Conservation (phyloP, 2,888 invertebrate genomes). For the Drosophila koepferae region DNA sequence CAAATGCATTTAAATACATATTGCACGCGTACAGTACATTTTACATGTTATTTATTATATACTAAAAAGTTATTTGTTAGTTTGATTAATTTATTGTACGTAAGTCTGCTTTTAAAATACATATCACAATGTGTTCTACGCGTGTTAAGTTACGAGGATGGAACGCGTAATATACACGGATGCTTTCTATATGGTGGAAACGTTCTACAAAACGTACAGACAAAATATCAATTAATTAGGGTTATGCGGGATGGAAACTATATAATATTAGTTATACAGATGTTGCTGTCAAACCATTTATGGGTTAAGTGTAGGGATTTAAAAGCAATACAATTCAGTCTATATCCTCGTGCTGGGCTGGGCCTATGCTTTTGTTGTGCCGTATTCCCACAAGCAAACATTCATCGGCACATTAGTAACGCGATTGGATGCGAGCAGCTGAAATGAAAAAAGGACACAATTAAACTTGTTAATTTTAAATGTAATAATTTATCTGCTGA, state of each 20-base stretch:
- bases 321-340: slow-evolving; percentile 42
- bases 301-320: slow-evolving; percentile 2
- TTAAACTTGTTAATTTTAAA: not conserved
- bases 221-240: slow-evolving; percentile 27
- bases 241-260: slow-evolving; percentile 23
- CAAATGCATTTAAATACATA: slow-evolving; percentile 27
- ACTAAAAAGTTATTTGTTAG: slow-evolving; percentile 37
- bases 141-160: slow-evolving; percentile 12
- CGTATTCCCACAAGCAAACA: not conserved
- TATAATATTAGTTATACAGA: slow-evolving; percentile 11
- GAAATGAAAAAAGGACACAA: not conserved
- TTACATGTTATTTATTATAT: slow-evolving; percentile 20
- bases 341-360: slow-evolving; percentile 37
- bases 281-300: slow-evolving; percentile 12
- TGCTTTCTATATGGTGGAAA: slow-evolving; percentile 38
- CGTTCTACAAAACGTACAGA: slow-evolving; percentile 38
- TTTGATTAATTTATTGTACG: slow-evolving; percentile 47
- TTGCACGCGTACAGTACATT: slow-evolving; percentile 32
- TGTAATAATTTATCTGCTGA: not conserved
- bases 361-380: slow-evolving; percentile 7
- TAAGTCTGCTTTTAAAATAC: slow-evolving; percentile 46
- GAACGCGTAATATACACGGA: slow-evolving; percentile 31
- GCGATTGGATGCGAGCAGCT: slow-evolving; percentile 38
- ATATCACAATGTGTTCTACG: slow-evolving; percentile 63
- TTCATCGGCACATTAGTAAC: slow-evolving; percentile 37